Evolutionary conservation across 2,113 vertebrate genomes (phyloP).

Genomic region (Spheniscus mendiculus): DNA sequence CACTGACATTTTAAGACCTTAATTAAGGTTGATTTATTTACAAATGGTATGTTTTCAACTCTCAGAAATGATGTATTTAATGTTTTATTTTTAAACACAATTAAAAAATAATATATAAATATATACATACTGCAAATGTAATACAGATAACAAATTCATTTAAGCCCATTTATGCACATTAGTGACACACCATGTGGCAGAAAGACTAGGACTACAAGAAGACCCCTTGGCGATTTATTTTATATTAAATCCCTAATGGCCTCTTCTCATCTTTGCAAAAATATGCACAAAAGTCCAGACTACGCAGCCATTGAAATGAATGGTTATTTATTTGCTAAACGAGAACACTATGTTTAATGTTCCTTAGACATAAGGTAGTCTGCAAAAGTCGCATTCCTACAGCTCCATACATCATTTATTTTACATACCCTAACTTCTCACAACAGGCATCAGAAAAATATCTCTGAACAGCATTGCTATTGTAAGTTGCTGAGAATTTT

Average conservation of each 20-base stretch:
- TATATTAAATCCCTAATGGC: conserved; percentile 99
- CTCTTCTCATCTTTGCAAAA: conserved; percentile 93
- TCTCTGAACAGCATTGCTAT: conserved; percentile 73
- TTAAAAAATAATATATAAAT: conserved; percentile 99
- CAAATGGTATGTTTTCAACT: conserved; percentile 86
- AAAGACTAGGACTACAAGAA: conserved; percentile 92
- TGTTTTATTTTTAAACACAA: conserved; percentile 99
- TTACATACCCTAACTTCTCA: conserved; percentile 98
- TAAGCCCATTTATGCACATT: conserved; percentile 99
- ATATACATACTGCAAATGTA: conserved; percentile 99
- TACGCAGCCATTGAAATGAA: conserved; percentile 95
- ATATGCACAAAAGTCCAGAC: conserved; percentile 97
- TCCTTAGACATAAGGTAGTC: conserved; percentile 99
- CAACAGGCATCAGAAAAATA: conserved; percentile 91
- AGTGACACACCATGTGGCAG: conserved; percentile 99
- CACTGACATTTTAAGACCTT: conserved; percentile 78
- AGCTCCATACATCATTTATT: conserved; percentile 99
- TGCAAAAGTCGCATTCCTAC: conserved; percentile 92
- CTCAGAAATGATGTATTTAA: conserved; percentile 90
- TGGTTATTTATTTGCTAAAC: conserved; percentile 99
- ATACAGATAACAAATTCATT: conserved; percentile 99
- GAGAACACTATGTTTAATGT: conserved; percentile 99
- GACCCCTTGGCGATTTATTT: conserved; percentile 99
- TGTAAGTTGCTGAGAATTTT: conserved; percentile 79
- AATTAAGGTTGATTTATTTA: conserved; percentile 99